phyloP scores from a whole-genome alignment of 2,888 invertebrate genomes.

The Chirona hameri region DNA sequence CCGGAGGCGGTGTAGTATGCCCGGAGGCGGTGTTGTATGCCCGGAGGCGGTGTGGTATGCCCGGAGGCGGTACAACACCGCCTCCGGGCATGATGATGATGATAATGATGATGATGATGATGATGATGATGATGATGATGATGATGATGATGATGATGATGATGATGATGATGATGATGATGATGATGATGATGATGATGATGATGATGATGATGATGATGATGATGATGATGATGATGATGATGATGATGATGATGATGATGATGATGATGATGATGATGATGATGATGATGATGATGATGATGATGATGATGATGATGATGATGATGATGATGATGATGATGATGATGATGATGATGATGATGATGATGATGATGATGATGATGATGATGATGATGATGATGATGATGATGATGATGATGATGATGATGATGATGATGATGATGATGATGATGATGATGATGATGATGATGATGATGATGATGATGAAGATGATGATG shows the following conservation, averaged over 20 bases:
- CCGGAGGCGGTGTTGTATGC: too few relatives aligned
- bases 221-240: constrained; percentile 22
- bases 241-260: constrained; percentile 22
- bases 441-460: constrained; percentile 22
- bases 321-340: constrained; percentile 22
- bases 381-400: constrained; percentile 22
- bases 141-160: constrained; percentile 22
- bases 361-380: constrained; percentile 22
- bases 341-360: constrained; percentile 22
- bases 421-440: constrained; percentile 22
- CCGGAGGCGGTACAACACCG: too few relatives aligned
- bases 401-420: constrained; percentile 10
- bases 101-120: too few relatives aligned
- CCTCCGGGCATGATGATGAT: too few relatives aligned
- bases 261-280: constrained; percentile 22
- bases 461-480: constrained; percentile 22
- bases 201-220: constrained; percentile 22
- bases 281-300: constrained; percentile 22
- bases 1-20: too few relatives aligned
- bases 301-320: constrained; percentile 22
- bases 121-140: constrained; percentile 22
- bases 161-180: constrained; percentile 22
- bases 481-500: constrained; percentile 12
- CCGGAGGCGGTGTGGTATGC: too few relatives aligned
- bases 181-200: constrained; percentile 22